These are phyloP conservation scores for Subanguina moxae DNA, from an alignment of 1,140 invertebrate species.

Conservation along the genomic window DNA sequence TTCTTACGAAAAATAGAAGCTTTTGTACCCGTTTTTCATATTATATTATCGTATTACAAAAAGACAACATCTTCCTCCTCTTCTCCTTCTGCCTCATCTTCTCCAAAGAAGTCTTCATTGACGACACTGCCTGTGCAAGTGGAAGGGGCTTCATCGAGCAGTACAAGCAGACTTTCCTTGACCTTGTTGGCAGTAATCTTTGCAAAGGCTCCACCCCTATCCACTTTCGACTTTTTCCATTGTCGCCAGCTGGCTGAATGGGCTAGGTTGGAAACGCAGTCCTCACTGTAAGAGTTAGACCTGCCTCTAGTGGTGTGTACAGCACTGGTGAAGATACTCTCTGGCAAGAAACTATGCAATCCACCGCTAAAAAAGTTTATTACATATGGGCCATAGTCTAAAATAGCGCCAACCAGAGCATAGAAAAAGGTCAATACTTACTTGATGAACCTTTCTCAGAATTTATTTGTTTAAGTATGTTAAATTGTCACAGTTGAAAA, in stretches of 20 bases:
- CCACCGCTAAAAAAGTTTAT: background rate
- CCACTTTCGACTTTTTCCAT: conserved; percentile 6
- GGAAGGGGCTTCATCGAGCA: conserved; percentile 8
- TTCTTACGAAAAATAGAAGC: background rate
- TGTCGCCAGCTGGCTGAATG: conserved; percentile 9
- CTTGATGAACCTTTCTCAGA: too few relatives aligned
- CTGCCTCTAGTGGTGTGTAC: background rate
- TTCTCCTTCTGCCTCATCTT: background rate
- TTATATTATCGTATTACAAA: conserved; percentile 10
- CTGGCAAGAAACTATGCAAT: background rate
- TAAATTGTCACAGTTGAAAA: too few relatives aligned
- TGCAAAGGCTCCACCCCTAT: conserved; percentile 2
- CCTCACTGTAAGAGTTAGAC: background rate
- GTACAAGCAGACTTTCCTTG: conserved; percentile 6
- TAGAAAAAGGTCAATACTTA: background rate
- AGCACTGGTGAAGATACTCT: too few relatives aligned
- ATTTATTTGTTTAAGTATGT: too few relatives aligned
- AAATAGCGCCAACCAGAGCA: background rate
- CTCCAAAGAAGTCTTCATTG: background rate
- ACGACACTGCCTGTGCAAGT: too few relatives aligned
- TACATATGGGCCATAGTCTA: background rate
- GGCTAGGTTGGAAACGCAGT: background rate
- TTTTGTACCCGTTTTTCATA: conserved; percentile 1
- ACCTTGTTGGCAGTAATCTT: conserved; percentile 6
- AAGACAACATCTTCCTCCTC: conserved; percentile 3